Conservation (phyloP, 2,888 invertebrate genomes). For the Amphipoea oculea region DNA sequence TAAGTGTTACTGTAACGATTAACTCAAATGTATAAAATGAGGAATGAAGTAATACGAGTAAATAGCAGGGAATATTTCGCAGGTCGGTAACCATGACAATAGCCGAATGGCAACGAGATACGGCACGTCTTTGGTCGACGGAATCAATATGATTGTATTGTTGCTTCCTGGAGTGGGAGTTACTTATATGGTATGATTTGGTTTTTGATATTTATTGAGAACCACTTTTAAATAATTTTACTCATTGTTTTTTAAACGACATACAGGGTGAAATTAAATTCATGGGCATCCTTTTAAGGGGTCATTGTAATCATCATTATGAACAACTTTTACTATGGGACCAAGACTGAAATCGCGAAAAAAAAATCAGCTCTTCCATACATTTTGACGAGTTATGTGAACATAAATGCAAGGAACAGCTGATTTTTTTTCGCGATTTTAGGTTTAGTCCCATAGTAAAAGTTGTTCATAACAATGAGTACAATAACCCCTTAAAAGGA, state of each 20-base stretch:
- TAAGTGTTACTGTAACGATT: conserved; percentile 80
- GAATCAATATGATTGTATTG: conserved; percentile 93
- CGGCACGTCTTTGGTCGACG: conserved; percentile 92
- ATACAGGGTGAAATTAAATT: no score
- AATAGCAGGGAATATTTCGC: conserved; percentile 53
- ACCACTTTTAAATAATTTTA: not conserved
- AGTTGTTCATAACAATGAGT: no score
- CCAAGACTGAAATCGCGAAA: no score
- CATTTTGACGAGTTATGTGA: no score
- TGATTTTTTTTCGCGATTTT: no score
- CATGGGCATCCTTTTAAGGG: no score
- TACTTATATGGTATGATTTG: conserved; percentile 90
- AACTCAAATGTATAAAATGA: conserved; percentile 22
- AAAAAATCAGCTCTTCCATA: no score
- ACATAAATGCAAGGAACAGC: no score
- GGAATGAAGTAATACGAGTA: conserved; percentile 17
- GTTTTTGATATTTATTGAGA: not conserved
- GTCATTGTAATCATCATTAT: no score
- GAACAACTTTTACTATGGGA: no score
- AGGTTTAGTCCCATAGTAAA: no score
- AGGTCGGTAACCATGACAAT: conserved; percentile 93
- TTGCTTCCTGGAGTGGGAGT: conserved; percentile 94
- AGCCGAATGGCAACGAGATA: conserved; percentile 91
- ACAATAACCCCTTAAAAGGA: no score
- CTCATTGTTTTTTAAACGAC: not conserved